Conservation (phyloP, 2,888 invertebrate genomes). For the Dusona sp. region DNA sequence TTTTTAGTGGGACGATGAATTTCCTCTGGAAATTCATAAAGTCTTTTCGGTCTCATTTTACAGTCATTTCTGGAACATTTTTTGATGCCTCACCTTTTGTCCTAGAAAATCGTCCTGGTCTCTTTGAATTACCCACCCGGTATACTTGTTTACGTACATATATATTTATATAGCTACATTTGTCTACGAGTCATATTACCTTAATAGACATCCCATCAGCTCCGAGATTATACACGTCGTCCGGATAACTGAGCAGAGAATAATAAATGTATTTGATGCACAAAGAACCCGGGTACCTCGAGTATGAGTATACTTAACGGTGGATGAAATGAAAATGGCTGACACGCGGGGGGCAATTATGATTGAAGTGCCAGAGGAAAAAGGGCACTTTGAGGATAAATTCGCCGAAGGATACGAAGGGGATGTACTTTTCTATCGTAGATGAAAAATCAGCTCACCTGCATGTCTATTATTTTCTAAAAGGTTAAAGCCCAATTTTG, state of each 20-base stretch:
- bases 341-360: background rate
- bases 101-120: background rate
- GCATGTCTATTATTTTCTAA: background rate
- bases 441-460: background rate
- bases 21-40: background rate
- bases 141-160: background rate
- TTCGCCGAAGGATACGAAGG: no score
- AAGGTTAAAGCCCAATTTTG: background rate
- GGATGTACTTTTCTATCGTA: background rate
- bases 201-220: conserved; percentile 10
- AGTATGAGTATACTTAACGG: background rate
- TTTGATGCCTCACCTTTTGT: background rate
- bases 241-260: background rate
- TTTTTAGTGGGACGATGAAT: background rate
- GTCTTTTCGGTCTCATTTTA: background rate
- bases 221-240: conserved; percentile 7
- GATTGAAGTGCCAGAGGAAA: background rate
- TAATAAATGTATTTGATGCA: conserved; percentile 20
- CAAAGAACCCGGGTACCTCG: background rate
- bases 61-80: background rate
- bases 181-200: conserved; percentile 10
- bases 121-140: background rate
- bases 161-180: background rate
- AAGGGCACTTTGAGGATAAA: background rate
- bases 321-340: conserved; percentile 3